These are phyloP conservation scores for Stichodactyla helianthus DNA, from an alignment of 64 coral and sea anemone genomes.

Conservation along the genomic window DNA sequence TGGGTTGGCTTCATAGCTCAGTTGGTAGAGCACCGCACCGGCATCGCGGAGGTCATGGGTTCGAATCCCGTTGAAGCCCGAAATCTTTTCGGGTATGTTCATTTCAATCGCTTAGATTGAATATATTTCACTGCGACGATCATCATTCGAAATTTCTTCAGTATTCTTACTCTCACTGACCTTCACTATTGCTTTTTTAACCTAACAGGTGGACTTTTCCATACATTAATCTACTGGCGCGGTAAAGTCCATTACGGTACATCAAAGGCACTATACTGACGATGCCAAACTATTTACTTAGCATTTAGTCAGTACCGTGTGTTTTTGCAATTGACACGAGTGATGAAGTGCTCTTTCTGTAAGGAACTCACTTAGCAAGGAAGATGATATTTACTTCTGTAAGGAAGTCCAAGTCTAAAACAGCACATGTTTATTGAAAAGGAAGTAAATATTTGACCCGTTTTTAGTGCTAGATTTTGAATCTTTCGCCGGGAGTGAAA, in stretches of 20 bases:
- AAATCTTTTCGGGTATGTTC: too few relatives aligned
- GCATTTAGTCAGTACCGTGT: background rate
- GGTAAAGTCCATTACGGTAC: background rate
- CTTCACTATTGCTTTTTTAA: background rate
- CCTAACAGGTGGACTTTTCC: background rate
- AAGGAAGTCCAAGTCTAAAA: constrained; percentile 1
- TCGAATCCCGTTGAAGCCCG: too few relatives aligned
- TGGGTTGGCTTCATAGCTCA: too few relatives aligned
- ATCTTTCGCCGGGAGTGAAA: background rate
- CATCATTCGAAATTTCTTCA: too few relatives aligned
- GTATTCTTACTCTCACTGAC: background rate
- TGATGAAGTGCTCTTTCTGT: background rate
- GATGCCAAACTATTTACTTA: background rate
- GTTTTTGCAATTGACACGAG: background rate
- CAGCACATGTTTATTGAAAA: background rate
- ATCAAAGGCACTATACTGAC: too few relatives aligned
- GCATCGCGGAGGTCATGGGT: too few relatives aligned
- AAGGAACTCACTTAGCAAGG: background rate
- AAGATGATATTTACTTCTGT: background rate
- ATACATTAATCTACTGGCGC: background rate
- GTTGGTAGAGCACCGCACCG: too few relatives aligned
- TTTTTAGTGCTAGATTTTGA: background rate
- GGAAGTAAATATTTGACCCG: background rate
- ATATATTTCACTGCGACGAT: too few relatives aligned
- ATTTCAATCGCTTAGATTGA: too few relatives aligned